Base-by-base conservation (phyloP, 2,113 vertebrate genomes). In the Semnornis frantzii region DNA sequence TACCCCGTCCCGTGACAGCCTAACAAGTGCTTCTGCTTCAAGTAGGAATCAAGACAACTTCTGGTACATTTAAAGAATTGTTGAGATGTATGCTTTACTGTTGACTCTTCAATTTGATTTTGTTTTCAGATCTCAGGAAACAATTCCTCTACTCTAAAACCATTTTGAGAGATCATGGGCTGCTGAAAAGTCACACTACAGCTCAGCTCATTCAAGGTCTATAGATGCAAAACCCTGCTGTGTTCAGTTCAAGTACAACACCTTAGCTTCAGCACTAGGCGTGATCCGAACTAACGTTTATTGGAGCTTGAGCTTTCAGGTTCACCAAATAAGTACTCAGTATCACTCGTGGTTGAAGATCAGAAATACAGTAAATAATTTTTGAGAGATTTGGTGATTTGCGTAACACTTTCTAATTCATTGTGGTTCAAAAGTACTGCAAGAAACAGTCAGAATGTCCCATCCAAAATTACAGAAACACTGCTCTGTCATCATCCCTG, bases 311-410 rank as follows among this genome's bases (percentile, higher is more conserved):
- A 62, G 13, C 33, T 76, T 30, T 15, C 10, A 48, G 50, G 27
- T 58, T 80, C 64, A 59, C 7, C 37, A 54, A n/a, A 9, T 10
- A 48, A 1, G 1, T 0, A 3, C 14, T 34, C 28, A 6, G 23
- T 2, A 12, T 9, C 27, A 57, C 6, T 20, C 9, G 5, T 0
- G 10, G n/a, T 17, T 44, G 55, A 76, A 46, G 6, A 8, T 10
- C 59, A 63, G 31, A 48, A 48, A 17, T 7, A 23, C 37, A 68
- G 15, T 0, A 27, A 21, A 2, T 14, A 4, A n/a, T n/a, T 73
- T 60, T 39, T 44, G 34, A 39, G 37, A 70, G 16, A 10, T 17
- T 27, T 52, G 50, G 28, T 27, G 12, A 30, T 69, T 57, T 33
- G 8, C 65, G 7, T 8, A 23, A 72, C 33, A 8, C 30, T 48